Conservation (phyloP, 2,113 vertebrate genomes). For the Pardalotus punctatus region DNA sequence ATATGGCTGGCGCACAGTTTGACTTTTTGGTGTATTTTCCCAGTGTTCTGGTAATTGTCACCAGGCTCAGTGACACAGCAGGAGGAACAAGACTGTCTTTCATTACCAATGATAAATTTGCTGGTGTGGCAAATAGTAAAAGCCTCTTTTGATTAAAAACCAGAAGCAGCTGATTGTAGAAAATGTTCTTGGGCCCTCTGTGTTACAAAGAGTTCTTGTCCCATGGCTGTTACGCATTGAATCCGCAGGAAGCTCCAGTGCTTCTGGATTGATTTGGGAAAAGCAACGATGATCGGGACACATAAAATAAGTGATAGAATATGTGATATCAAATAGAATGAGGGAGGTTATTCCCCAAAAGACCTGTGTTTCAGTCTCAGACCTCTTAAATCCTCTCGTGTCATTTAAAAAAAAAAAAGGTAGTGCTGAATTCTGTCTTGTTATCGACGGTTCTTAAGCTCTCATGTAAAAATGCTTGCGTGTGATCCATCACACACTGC, state of each 20-base stretch:
- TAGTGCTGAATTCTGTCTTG: background rate
- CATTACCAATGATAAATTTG: background rate
- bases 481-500: accelerated
- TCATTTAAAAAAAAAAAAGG: accelerated
- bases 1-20: too few species aligned
- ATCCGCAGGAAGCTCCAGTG: background rate
- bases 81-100: background rate
- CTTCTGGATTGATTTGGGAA: background rate
- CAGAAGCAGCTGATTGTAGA: background rate
- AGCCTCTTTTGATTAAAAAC: background rate
- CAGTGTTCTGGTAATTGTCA: background rate
- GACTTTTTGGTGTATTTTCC: background rate
- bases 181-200: background rate
- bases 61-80: background rate
- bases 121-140: background rate
- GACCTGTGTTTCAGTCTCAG: background rate
- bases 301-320: background rate
- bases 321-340: background rate
- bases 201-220: background rate
- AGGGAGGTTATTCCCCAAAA: background rate
- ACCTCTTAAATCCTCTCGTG: background rate
- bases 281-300: background rate
- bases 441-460: background rate
- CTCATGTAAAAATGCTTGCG: accelerated
- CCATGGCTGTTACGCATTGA: background rate